phyloP scores from a whole-genome alignment of 2,113 vertebrate genomes.

The Otis tarda region DNA sequence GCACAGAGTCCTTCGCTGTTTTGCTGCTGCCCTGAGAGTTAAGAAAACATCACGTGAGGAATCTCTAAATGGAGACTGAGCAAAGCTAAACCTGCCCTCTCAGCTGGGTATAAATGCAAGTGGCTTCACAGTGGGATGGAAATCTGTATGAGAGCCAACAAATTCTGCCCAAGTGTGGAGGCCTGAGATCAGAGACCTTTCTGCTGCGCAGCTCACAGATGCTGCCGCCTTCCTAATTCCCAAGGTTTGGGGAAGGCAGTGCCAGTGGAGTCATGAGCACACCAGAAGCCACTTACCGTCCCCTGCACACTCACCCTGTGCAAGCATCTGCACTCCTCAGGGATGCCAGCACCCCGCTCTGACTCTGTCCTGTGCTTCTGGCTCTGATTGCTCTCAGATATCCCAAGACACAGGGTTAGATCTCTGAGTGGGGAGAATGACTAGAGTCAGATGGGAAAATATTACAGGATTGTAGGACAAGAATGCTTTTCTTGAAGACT shows the following conservation, averaged over 20 bases:
- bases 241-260: background rate
- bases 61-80: background rate
- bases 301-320: rapidly evolving
- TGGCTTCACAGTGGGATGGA: background rate
- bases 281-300: background rate
- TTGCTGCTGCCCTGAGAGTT: background rate
- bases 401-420: background rate
- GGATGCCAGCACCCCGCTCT: background rate
- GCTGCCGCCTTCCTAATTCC: background rate
- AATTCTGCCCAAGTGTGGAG: background rate
- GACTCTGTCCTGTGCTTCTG: background rate
- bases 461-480: background rate
- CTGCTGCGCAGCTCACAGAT: background rate
- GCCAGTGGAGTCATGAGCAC: background rate
- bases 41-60: background rate
- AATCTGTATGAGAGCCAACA: background rate
- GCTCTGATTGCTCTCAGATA: background rate
- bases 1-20: background rate
- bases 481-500: background rate
- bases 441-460: background rate
- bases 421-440: background rate
- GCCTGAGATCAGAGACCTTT: background rate
- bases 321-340: background rate
- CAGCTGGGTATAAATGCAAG: background rate
- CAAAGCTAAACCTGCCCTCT: background rate